These are phyloP conservation scores for Thunnus thynnus DNA, from an alignment of 2,113 vertebrate species.

Conservation along the genomic window DNA sequence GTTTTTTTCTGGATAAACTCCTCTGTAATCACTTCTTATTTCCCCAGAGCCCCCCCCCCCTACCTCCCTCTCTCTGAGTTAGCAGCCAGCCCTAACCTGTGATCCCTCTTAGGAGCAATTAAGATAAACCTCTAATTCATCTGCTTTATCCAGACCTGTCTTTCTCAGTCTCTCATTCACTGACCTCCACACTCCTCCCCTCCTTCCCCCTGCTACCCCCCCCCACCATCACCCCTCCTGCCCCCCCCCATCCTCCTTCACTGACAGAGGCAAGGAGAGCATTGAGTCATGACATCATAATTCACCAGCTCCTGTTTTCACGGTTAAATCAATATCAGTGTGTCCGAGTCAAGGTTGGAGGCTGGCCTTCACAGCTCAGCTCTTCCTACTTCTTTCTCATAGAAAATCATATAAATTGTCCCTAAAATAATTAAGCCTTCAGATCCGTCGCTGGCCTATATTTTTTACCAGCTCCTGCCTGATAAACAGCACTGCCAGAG, in stretches of 20 bases:
- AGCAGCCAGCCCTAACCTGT: constrained; percentile 62
- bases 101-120: constrained; percentile 69
- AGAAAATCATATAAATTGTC: constrained; percentile 85
- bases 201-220: neutral
- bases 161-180: constrained; percentile 55
- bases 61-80: constrained; percentile 8
- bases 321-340: constrained; percentile 84
- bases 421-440: constrained; percentile 86
- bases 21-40: constrained; percentile 36
- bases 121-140: constrained; percentile 74
- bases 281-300: constrained; percentile 86
- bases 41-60: neutral
- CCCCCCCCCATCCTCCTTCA: constrained; percentile 63
- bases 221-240: constrained; percentile 27
- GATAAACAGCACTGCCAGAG: constrained; percentile 74
- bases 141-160: constrained; percentile 67
- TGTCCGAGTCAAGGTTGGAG: constrained; percentile 84
- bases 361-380: constrained; percentile 76
- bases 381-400: constrained; percentile 76
- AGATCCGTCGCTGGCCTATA: constrained; percentile 73
- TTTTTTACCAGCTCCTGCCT: constrained; percentile 70
- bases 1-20: constrained; percentile 8
- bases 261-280: constrained; percentile 79
- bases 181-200: constrained; percentile 51
- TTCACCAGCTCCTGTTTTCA: constrained; percentile 84